Percentiles rank a stretch among this genome's conserved stretches.
These are phyloP conservation scores for Anoncus sp. DNA, from an alignment of 2,888 invertebrate genomes.

Conservation along the genomic window DNA sequence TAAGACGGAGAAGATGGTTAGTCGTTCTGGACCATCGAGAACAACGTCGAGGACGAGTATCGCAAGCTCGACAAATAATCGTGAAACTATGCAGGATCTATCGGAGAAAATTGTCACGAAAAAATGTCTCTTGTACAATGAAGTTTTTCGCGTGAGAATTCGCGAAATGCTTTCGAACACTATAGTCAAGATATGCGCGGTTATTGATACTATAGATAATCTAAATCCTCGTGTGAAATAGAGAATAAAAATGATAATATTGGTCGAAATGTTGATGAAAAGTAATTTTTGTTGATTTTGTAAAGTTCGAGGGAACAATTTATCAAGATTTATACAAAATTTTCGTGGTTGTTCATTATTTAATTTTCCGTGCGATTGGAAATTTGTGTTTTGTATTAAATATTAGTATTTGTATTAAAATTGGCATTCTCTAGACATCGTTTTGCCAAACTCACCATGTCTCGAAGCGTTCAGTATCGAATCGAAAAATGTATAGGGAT, in stretches of 20 bases:
- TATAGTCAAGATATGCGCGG: conserved; percentile 65
- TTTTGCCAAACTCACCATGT: too few species aligned
- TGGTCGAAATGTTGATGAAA: background rate
- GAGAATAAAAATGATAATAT: background rate
- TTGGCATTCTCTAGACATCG: too few species aligned
- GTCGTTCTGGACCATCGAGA: conserved; percentile 23
- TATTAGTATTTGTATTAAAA: too few species aligned
- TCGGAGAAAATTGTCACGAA: background rate
- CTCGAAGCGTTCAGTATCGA: too few species aligned
- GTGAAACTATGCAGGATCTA: background rate
- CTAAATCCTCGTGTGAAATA: conserved; percentile 62
- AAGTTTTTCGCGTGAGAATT: conserved; percentile 71
- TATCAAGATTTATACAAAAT: too few species aligned
- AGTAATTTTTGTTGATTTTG: conserved; percentile 25
- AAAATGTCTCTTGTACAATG: conserved; percentile 61
- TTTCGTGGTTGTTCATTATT: too few species aligned
- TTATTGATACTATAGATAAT: conserved; percentile 71
- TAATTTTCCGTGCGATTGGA: too few species aligned
- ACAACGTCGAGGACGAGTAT: conserved; percentile 26
- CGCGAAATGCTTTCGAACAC: conserved; percentile 66
- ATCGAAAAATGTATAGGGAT: too few species aligned
- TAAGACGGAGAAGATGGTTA: conserved; percentile 4
- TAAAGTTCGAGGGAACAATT: background rate
- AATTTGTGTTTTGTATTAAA: too few species aligned
- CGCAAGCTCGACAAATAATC: conserved; percentile 16